A percentile compares a stretch with the other conserved stretches of the same genome.
Evolutionary conservation across 2,888 invertebrate genomes (phyloP).

Genomic region (Phyto melanocephala): DNA sequence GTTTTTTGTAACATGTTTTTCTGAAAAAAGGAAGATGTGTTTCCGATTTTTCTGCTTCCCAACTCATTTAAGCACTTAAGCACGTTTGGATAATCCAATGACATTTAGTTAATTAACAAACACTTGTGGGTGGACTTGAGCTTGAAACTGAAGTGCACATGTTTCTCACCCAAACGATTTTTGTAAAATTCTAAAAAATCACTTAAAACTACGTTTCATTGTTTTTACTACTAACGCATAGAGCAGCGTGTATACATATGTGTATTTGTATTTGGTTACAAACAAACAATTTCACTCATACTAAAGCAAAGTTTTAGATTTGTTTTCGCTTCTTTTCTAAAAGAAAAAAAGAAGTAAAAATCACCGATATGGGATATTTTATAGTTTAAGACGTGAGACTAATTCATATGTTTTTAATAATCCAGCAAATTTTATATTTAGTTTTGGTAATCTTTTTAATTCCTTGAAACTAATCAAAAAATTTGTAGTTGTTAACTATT

Average conservation of each 20-base stretch:
- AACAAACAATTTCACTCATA: constrained; percentile 8
- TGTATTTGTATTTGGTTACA: not conserved
- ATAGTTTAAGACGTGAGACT: no score
- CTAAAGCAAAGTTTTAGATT: constrained; percentile 24
- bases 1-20: not conserved
- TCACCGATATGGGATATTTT: no score
- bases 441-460: no score
- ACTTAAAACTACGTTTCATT: constrained; percentile 1
- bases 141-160: constrained; percentile 44
- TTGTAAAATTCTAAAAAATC: not conserved
- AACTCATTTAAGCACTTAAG: constrained; percentile 45
- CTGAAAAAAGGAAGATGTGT: not conserved
- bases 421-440: no score
- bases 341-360: no score
- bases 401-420: no score
- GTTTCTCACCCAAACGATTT: constrained; percentile 38
- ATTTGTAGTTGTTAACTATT: no score
- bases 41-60: not conserved
- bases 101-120: constrained; percentile 60
- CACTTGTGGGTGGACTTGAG: constrained; percentile 39
- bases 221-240: not conserved
- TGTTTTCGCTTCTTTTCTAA: not conserved
- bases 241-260: not conserved
- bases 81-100: constrained; percentile 52
- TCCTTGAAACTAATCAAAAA: no score